A percentile compares a stretch with the other conserved stretches of the same genome.
Conservation (phyloP, 2,797 vertebrate genomes). For the Myiotriccus ornatus region DNA sequence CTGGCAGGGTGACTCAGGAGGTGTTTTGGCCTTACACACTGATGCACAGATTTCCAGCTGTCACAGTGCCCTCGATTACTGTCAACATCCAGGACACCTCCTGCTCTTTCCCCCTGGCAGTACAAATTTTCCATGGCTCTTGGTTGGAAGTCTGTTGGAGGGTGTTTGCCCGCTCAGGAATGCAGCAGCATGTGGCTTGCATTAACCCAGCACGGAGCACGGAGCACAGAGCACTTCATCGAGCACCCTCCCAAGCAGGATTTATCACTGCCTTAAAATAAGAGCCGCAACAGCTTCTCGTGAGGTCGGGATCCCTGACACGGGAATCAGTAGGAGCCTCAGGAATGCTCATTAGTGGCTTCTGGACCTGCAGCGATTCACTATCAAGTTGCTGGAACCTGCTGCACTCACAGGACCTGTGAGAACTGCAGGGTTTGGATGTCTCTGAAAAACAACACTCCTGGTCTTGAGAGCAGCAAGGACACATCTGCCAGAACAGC, state of each 20-base stretch:
- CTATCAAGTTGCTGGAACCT: neutral
- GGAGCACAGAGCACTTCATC: neutral
- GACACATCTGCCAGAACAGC: neutral
- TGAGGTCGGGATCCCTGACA: neutral
- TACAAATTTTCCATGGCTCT: neutral
- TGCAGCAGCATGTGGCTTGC: neutral
- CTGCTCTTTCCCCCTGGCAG: neutral
- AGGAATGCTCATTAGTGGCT: neutral
- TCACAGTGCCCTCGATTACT: neutral
- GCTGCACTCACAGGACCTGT: neutral
- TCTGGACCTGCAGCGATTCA: neutral
- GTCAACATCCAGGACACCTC: neutral
- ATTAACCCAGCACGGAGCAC: neutral
- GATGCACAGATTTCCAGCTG: neutral
- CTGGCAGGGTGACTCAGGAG: neutral
- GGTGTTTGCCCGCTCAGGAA: neutral
- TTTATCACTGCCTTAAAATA: neutral
- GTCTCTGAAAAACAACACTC: neutral
- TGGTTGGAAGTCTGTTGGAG: neutral
- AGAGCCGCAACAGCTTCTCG: neutral
- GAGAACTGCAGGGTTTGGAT: neutral
- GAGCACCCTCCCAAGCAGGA: neutral
- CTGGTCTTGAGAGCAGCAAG: neutral
- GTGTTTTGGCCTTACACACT: neutral
- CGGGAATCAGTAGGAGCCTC: neutral